A percentile compares a stretch with the other conserved stretches of the same genome.
Evolutionary conservation across 2,113 vertebrate species (phyloP).

Genomic region (Mormyrus lacerda): DNA sequence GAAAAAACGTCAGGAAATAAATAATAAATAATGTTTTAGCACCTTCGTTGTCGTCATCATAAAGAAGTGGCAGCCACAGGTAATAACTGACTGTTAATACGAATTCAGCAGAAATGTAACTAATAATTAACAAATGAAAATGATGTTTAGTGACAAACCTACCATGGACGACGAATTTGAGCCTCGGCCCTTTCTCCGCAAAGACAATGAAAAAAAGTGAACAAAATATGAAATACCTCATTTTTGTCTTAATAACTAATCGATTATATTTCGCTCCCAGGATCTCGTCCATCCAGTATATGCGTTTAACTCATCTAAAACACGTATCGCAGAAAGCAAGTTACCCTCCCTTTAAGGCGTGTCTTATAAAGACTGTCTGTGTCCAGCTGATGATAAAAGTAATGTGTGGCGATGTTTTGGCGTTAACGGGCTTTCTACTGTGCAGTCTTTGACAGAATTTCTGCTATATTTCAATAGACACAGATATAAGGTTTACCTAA

Average conservation of each 20-base stretch:
- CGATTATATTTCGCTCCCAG: not conserved
- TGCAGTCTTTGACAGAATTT: not conserved
- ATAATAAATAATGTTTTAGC: not conserved
- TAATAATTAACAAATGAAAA: not conserved
- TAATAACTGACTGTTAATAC: not conserved
- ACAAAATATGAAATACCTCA: slow-evolving; percentile 52
- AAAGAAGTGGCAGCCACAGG: slow-evolving; percentile 11
- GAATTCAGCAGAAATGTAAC: not conserved
- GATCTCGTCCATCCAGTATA: not conserved
- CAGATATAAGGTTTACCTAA: not conserved
- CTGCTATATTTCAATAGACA: not conserved
- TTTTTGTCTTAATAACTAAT: slow-evolving; percentile 22
- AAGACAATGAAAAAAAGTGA: slow-evolving; percentile 42
- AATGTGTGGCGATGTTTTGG: not conserved
- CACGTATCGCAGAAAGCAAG: not conserved
- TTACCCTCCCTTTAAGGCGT: slow-evolving; percentile 11
- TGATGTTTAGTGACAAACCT: slow-evolving; percentile 27
- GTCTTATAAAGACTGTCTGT: not conserved
- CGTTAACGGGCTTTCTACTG: not conserved
- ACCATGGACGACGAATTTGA: slow-evolving; percentile 68
- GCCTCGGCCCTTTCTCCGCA: slow-evolving; percentile 57
- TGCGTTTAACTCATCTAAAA: not conserved
- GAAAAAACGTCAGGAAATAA: not conserved
- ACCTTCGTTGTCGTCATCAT: not conserved
- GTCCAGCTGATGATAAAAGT: slow-evolving; percentile 5